Conservation (phyloP, 35 echinoderm and acorn worm species). For the Diadema setosum region DNA sequence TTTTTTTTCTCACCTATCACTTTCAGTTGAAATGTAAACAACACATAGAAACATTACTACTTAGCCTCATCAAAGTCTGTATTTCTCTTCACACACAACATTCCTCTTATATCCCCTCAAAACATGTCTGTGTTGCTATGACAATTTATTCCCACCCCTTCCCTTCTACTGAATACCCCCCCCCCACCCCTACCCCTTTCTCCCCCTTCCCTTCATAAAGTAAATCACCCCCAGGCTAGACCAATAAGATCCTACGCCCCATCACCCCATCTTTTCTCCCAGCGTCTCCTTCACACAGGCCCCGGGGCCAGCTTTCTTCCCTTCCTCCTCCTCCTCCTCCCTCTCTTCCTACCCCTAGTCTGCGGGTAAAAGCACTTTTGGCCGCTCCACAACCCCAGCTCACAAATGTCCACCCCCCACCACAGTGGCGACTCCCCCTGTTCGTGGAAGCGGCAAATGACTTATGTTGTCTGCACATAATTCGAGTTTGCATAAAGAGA, state of each 20-base stretch:
- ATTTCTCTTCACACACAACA: too few species aligned
- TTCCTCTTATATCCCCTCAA: too few species aligned
- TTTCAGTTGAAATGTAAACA: too few species aligned
- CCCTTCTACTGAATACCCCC: not conserved
- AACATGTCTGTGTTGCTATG: too few species aligned
- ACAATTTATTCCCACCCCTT: not conserved
- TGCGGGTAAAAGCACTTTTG: slow-evolving; percentile 4
- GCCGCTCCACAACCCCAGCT: not conserved
- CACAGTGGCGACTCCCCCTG: too few species aligned
- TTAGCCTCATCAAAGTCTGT: too few species aligned
- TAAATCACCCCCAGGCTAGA: not conserved
- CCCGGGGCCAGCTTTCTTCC: not conserved
- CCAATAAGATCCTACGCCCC: slow-evolving; percentile 4
- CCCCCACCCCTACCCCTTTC: not conserved
- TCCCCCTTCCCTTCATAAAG: not conserved
- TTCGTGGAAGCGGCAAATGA: not conserved
- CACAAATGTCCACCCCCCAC: not conserved
- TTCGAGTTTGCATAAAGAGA: not conserved
- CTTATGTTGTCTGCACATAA: not conserved
- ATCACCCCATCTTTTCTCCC: not conserved
- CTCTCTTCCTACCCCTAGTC: not conserved
- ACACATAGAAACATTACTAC: too few species aligned
- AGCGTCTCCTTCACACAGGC: not conserved
- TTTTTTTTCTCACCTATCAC: too few species aligned
- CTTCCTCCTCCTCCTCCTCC: not conserved